Percentiles rank a stretch among this genome's conserved stretches.
phyloP scores from a whole-genome alignment of 2,797 vertebrate species.

The Tamandua tetradactyla region DNA sequence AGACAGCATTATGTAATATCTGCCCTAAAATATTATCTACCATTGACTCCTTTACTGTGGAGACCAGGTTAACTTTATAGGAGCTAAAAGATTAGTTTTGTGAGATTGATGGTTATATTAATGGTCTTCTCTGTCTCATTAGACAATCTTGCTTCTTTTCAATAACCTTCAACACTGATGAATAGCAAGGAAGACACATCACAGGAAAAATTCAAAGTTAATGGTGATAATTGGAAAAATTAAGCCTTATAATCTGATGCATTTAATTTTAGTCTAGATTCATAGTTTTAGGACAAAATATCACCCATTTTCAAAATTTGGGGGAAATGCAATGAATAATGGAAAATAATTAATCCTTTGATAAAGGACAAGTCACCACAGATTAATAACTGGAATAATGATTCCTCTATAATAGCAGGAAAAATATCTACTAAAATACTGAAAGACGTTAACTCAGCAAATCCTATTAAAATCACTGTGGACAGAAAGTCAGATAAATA shows the following conservation, averaged over 20 bases:
- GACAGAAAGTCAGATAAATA: neutral
- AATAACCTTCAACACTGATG: neutral
- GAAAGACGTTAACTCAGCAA: conserved; percentile 39
- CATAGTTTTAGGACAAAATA: conserved; percentile 5
- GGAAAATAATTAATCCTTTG: conserved; percentile 53
- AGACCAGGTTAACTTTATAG: neutral
- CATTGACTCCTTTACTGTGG: neutral
- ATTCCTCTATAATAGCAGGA: neutral
- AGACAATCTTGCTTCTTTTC: neutral
- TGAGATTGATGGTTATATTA: neutral
- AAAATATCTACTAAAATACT: conserved; percentile 43
- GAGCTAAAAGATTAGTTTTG: neutral
- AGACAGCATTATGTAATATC: neutral
- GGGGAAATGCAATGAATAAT: conserved; percentile 7
- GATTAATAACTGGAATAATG: conserved; percentile 24
- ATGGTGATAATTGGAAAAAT: neutral
- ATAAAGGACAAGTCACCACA: conserved; percentile 16
- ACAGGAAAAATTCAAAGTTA: neutral
- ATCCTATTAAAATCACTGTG: conserved; percentile 23
- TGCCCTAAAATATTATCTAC: neutral
- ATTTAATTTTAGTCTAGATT: neutral
- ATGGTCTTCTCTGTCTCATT: neutral
- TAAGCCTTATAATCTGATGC: neutral
- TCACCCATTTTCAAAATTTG: neutral
- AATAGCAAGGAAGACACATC: neutral